Evolutionary conservation across 2,888 invertebrate species (phyloP), one percentile per base, ranked within the genome.

Genomic region (Erebia palarica): DNA sequence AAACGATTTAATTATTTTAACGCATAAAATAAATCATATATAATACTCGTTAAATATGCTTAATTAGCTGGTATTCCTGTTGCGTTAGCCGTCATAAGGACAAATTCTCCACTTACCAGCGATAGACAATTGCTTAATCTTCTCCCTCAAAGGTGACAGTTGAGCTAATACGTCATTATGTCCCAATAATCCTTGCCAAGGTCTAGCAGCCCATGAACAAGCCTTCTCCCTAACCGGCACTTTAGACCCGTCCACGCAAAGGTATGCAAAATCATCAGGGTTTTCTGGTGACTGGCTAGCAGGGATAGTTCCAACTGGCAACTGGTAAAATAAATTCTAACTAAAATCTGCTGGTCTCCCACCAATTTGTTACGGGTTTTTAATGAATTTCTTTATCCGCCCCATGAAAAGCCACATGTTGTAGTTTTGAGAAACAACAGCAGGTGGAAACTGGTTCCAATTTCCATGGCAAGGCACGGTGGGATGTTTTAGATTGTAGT

Each of bases 191-290:
- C 96, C 96, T 81, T 95, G 96, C 96, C 97, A 97, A n/a, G 97
- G 97, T 72, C 97, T 94, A 0, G 96, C 96, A 0, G 97, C 97
- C 97, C 97, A 97, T 0, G 96, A 95, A 81, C 97, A 97, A 3
- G 93, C 83, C 58, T 95, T 94, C 5, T 94, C 94, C 47, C 94
- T 95, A 13, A 97, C 91, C 1, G 96, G 94, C 0, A 94, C 94
- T 79, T 95, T 95, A 8, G 94, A 94, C 1, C 97, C 97, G 82
- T 97, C 97, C 4, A 95, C 96, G 81, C 97, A 97, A 57, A 97
- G 94, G 82, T 97, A 97, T 64, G 96, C 95, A 84, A 94, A 97
- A 44, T 96, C 94, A 9, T 94, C 94, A 0, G 96, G 94, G 75
- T 95, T 94, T 83, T 95, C 95, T 59, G 94, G 89, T 0, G 95